These are phyloP conservation scores for Patella vulgata DNA, from an alignment of 1,140 invertebrate species.

Conservation along the genomic window DNA sequence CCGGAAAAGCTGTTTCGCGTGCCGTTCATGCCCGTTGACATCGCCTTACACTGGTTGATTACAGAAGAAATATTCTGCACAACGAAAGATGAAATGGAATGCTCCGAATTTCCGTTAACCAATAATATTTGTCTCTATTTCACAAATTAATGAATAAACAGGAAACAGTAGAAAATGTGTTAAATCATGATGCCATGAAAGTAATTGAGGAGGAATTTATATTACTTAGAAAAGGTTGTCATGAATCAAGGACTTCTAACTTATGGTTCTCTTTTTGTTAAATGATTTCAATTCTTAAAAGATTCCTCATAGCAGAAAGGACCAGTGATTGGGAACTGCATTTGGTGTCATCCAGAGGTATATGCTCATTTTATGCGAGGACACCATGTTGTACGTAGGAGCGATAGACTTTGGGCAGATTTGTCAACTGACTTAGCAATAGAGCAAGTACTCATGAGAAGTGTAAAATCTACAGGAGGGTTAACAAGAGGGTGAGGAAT, in stretches of 20 bases:
- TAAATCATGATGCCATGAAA: neutral
- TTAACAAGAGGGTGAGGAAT: too few relatives aligned
- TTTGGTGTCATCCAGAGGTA: slow-evolving; percentile 22
- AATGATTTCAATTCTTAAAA: slow-evolving; percentile 33
- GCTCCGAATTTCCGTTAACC: neutral
- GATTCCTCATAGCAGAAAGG: slow-evolving; percentile 42
- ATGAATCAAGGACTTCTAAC: neutral
- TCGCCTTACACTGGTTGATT: neutral
- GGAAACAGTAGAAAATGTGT: neutral
- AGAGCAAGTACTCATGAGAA: slow-evolving; percentile 47
- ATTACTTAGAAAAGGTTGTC: slow-evolving; percentile 2
- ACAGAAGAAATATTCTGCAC: neutral
- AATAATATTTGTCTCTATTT: neutral
- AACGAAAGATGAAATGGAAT: neutral
- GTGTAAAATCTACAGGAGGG: slow-evolving; percentile 46
- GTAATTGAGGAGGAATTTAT: too few relatives aligned
- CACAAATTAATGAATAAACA: slow-evolving; percentile 1
- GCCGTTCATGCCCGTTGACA: slow-evolving; percentile 52
- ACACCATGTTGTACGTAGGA: slow-evolving; percentile 28
- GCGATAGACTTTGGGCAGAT: slow-evolving; percentile 65
- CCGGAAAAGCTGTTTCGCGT: slow-evolving; percentile 61
- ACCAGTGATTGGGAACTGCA: slow-evolving; percentile 41
- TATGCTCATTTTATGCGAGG: slow-evolving; percentile 19
- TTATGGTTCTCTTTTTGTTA: slow-evolving; percentile 40
- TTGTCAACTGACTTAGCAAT: slow-evolving; percentile 60